phyloP scores from a whole-genome alignment of 2,888 invertebrate species.

The Alsophila aescularia region DNA sequence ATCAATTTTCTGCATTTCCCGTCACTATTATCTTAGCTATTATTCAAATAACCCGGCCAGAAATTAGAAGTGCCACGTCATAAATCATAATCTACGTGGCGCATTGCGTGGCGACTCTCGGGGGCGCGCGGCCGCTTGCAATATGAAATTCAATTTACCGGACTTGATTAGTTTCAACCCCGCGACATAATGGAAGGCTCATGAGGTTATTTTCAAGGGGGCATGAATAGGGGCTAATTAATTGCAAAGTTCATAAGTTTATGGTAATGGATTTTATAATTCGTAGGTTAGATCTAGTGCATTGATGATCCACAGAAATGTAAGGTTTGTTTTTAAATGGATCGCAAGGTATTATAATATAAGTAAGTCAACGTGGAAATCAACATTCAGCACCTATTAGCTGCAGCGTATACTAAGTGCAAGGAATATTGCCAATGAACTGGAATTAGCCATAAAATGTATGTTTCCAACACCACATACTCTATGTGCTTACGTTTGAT shows the following conservation, averaged over 20 bases:
- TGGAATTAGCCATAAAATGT: no score
- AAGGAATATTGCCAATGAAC: no score
- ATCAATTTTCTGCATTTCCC: slow-evolving; percentile 11
- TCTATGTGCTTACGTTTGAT: no score
- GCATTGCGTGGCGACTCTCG: slow-evolving; percentile 37
- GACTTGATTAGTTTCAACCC: slow-evolving; percentile 67
- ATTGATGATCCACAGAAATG: no score
- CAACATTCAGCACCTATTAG: no score
- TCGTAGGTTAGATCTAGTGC: no score
- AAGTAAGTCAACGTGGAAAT: no score
- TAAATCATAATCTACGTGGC: slow-evolving; percentile 48
- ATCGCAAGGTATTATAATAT: no score
- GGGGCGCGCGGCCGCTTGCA: slow-evolving; percentile 52
- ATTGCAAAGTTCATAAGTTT: slow-evolving; percentile 6
- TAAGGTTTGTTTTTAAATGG: no score
- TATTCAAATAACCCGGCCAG: slow-evolving; percentile 21
- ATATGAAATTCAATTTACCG: slow-evolving; percentile 77
- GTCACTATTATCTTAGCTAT: slow-evolving; percentile 21
- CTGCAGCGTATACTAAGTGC: no score
- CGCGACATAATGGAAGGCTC: slow-evolving; percentile 52
- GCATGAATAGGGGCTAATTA: slow-evolving; percentile 35
- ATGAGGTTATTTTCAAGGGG: slow-evolving; percentile 11
- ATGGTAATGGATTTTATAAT: no score
- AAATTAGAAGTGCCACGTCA: slow-evolving; percentile 29
- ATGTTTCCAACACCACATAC: no score